Percentiles rank a stretch among this genome's conserved stretches.
These are phyloP conservation scores for Drosophila neocordata DNA, from an alignment of 1,140 invertebrate genomes.

Conservation along the genomic window DNA sequence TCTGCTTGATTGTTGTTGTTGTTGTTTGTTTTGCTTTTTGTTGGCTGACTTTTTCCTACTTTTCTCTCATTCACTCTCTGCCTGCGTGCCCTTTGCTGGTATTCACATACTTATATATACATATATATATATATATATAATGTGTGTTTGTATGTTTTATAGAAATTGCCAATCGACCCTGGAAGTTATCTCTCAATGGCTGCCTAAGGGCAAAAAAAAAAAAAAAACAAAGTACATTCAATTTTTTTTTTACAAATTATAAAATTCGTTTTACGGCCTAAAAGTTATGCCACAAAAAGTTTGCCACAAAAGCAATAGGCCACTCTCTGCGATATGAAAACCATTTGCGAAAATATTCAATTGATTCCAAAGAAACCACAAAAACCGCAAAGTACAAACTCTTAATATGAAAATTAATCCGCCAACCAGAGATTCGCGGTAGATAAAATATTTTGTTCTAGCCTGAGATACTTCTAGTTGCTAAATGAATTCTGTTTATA, in stretches of 20 bases:
- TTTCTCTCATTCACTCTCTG: not conserved
- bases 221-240: not conserved
- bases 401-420: not conserved
- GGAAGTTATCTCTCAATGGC: conserved; percentile 2
- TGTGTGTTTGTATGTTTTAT: not conserved
- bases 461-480: not conserved
- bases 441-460: not conserved
- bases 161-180: not conserved
- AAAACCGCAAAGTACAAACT: conserved; percentile 4
- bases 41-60: conserved; percentile 5
- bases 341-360: not conserved
- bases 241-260: not conserved
- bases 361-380: not conserved
- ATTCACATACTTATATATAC: not conserved
- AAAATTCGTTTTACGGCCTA: not conserved
- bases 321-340: too few species aligned
- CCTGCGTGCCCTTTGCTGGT: not conserved
- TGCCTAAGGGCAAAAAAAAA: conserved; percentile 2
- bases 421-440: not conserved
- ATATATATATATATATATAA: too few species aligned
- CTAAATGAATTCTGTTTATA: not conserved
- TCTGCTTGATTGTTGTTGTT: conserved; percentile 2
- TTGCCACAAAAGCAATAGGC: not conserved
- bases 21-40: conserved; percentile 47
- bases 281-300: not conserved